Conservation (phyloP, 2,797 vertebrate genomes). For the Triplophysa bombifrons region DNA sequence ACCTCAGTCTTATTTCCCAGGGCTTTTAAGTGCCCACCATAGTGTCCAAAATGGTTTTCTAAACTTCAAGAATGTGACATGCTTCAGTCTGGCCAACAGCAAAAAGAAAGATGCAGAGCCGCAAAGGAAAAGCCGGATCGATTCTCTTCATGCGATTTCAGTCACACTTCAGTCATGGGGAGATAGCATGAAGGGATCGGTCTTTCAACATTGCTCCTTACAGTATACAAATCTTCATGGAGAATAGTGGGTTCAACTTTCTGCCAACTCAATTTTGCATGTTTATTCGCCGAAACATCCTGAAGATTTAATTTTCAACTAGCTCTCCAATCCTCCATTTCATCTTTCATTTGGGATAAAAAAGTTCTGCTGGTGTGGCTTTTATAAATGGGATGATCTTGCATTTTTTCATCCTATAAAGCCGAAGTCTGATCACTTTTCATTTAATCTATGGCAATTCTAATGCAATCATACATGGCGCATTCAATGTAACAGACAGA, state of each 20-base stretch:
- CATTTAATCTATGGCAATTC: not conserved
- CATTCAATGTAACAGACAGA: not conserved
- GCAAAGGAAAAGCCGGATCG: constrained; percentile 23
- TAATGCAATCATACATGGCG: not conserved
- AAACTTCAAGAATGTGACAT: constrained; percentile 38
- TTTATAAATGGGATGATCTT: constrained; percentile 19
- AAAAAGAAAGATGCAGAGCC: not conserved
- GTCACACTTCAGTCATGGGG: constrained; percentile 19
- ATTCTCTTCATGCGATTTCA: constrained; percentile 31
- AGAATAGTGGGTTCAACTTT: constrained; percentile 30
- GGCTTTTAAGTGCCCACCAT: constrained; percentile 61
- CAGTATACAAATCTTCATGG: constrained; percentile 10
- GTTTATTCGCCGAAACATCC: not conserved
- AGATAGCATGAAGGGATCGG: constrained; percentile 7
- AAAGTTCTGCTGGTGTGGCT: constrained; percentile 4
- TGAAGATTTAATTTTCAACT: constrained; percentile 31
- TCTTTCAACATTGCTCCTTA: constrained; percentile 14
- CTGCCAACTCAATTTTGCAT: constrained; percentile 27
- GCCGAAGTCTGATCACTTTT: not conserved
- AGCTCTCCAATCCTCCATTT: not conserved
- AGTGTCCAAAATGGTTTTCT: constrained; percentile 65
- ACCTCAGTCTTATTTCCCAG: constrained; percentile 66
- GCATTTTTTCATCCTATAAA: not conserved
- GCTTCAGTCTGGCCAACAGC: not conserved
- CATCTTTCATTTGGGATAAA: constrained; percentile 4